Evolutionary conservation across 2,797 vertebrate species (phyloP).

Genomic region (Lemur catta): DNA sequence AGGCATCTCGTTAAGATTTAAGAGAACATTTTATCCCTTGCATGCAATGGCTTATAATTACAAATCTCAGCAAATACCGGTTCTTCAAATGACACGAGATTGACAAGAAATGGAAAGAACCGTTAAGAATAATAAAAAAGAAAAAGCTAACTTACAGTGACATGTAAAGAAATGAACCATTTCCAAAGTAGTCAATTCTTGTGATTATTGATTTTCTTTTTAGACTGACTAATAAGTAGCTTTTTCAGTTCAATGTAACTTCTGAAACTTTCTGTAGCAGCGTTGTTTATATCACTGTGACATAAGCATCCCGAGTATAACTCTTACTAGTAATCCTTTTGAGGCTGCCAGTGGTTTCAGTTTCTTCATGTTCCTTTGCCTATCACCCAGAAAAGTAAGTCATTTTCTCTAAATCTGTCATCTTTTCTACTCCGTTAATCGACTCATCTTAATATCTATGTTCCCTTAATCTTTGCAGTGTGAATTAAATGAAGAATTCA

Average conservation of each 20-base stretch:
- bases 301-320: neutral
- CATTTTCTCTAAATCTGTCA: constrained; percentile 47
- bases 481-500: neutral
- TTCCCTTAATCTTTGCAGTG: neutral
- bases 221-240: constrained; percentile 48
- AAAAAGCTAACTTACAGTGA: neutral
- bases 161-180: constrained; percentile 54
- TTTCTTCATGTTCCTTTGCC: neutral
- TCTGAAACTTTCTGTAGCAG: neutral
- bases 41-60: neutral
- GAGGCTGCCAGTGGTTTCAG: constrained; percentile 21
- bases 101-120: constrained; percentile 62
- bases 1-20: neutral
- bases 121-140: constrained; percentile 44
- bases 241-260: constrained; percentile 28
- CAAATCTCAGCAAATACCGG: neutral
- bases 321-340: constrained; percentile 17
- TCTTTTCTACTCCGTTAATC: neutral
- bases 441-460: neutral
- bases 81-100: constrained; percentile 58
- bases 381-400: neutral
- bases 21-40: neutral
- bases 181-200: constrained; percentile 41
- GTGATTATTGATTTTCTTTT: constrained; percentile 53
- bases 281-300: neutral